Evolutionary conservation across 2,888 invertebrate genomes (phyloP).

Genomic region (Pristionchus mayeri): DNA sequence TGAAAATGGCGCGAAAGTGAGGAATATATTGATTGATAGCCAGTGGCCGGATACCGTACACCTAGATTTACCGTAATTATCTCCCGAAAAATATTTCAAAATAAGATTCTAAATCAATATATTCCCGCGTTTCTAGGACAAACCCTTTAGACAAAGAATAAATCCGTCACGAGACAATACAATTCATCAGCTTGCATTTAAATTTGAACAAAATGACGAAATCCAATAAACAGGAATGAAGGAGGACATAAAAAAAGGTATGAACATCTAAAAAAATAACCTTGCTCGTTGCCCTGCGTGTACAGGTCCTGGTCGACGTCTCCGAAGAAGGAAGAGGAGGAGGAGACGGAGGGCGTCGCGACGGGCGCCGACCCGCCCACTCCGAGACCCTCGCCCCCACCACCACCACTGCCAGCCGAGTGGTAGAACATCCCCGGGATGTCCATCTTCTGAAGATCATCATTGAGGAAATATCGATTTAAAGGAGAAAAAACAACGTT

Average conservation of each 20-base stretch:
- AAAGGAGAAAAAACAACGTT: no score
- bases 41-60: neutral
- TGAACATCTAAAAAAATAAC: no score
- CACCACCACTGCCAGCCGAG: neutral
- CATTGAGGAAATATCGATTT: neutral
- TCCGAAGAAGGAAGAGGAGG: neutral
- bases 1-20: neutral
- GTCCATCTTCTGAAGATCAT: neutral
- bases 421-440: slow-evolving; percentile 24
- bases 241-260: no score
- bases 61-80: neutral
- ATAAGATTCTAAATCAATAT: no score
- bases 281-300: slow-evolving; percentile 6
- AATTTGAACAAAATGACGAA: no score
- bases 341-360: neutral
- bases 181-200: no score
- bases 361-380: no score
- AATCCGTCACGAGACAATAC: no score
- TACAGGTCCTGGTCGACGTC: slow-evolving; percentile 8
- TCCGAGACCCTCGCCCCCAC: neutral
- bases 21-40: neutral
- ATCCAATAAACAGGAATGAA: no score
- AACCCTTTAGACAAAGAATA: no score
- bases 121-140: no score
- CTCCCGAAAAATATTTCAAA: neutral